These are phyloP conservation scores for Hippoglossus hippoglossus DNA, from an alignment of 2,797 vertebrate species.

Conservation along the genomic window DNA sequence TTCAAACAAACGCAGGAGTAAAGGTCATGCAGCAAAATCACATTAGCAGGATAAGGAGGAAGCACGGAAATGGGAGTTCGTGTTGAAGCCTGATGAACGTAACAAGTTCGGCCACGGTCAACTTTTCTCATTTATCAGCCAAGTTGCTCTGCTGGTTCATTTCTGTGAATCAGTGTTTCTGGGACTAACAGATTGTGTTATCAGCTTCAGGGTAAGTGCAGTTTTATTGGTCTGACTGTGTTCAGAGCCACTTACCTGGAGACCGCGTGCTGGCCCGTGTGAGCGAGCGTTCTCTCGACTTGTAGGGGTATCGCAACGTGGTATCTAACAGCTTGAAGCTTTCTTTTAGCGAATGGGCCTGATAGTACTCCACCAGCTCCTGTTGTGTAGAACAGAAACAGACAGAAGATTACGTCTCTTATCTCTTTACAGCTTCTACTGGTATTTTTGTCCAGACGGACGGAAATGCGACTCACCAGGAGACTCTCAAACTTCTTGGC, in stretches of 20 bases:
- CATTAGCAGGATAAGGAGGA: too few relatives aligned
- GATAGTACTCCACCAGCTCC: slow-evolving; percentile 98
- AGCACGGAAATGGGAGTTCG: too few relatives aligned
- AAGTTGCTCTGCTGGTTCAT: too few relatives aligned
- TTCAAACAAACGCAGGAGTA: too few relatives aligned
- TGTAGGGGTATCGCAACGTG: slow-evolving; percentile 93
- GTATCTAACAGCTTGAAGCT: slow-evolving; percentile 98
- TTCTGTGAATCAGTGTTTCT: too few relatives aligned
- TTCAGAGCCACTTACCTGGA: slow-evolving; percentile 85
- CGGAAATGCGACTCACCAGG: slow-evolving; percentile 80
- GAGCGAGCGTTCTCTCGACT: slow-evolving; percentile 89
- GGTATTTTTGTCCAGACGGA: not conserved
- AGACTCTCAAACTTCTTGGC: slow-evolving; percentile 98
- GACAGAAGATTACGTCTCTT: not conserved
- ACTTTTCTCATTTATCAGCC: too few relatives aligned
- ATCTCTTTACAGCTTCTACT: not conserved
- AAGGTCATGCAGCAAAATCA: too few relatives aligned
- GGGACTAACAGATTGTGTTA: too few relatives aligned
- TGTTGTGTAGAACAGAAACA: slow-evolving; percentile 55
- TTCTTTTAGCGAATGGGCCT: slow-evolving; percentile 96
- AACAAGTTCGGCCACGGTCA: too few relatives aligned
- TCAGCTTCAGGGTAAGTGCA: too few relatives aligned
- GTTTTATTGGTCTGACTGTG: too few relatives aligned
- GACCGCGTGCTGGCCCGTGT: slow-evolving; percentile 89
- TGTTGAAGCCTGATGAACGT: too few relatives aligned